Percentiles rank a stretch among this genome's conserved stretches.
phyloP scores from a whole-genome alignment of 2,113 vertebrate species.

The Laterallus jamaicensis region DNA sequence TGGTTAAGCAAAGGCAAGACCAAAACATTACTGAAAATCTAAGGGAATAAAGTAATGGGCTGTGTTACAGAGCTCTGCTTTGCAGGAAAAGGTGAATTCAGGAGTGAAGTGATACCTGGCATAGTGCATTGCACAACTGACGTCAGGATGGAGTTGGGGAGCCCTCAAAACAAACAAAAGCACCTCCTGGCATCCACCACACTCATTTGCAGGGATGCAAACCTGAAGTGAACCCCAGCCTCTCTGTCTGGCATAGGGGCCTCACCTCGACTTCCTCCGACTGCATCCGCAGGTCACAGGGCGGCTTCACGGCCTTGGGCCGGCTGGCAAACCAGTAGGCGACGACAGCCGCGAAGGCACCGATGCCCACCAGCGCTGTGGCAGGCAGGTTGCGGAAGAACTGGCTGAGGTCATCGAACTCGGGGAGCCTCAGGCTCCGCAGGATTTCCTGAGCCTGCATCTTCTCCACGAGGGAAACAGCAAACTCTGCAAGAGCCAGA shows the following conservation, averaged over 20 bases:
- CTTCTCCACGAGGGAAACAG: slow-evolving; percentile 90
- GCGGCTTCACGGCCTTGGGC: slow-evolving; percentile 87
- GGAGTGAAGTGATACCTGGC: neutral
- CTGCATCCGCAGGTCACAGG: slow-evolving; percentile 89
- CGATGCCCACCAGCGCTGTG: slow-evolving; percentile 89
- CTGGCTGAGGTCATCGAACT: slow-evolving; percentile 88
- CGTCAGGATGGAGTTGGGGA: neutral
- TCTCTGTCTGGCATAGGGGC: too few relatives aligned
- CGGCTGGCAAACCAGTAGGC: slow-evolving; percentile 94
- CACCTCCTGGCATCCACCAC: neutral
- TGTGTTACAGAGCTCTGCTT: neutral
- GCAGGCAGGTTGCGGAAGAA: slow-evolving; percentile 88
- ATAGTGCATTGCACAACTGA: rapidly evolving
- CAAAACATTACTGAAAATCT: neutral
- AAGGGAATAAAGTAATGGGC: neutral
- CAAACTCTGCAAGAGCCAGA: slow-evolving; percentile 81
- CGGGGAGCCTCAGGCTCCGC: slow-evolving; percentile 85
- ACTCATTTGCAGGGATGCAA: rapidly evolving
- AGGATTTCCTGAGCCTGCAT: slow-evolving; percentile 95
- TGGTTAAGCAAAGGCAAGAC: neutral
- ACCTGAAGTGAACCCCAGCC: rapidly evolving
- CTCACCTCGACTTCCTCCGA: slow-evolving; percentile 92
- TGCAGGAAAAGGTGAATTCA: neutral
- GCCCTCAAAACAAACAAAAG: neutral
- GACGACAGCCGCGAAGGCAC: slow-evolving; percentile 87